Evolutionary conservation across 2,888 invertebrate genomes (phyloP).

Genomic region (Leptinotarsa juncta): DNA sequence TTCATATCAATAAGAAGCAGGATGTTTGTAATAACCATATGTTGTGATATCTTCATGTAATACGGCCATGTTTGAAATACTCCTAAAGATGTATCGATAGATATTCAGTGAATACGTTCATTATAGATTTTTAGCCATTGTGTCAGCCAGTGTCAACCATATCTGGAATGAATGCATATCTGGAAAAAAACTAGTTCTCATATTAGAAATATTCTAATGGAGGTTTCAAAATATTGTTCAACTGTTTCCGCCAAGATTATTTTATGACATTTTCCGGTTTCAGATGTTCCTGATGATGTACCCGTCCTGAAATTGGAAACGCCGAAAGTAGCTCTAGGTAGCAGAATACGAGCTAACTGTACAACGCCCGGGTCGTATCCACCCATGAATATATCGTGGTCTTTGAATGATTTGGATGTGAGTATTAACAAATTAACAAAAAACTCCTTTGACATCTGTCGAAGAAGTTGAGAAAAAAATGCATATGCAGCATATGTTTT

Average conservation of each 20-base stretch:
- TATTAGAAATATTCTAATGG: background rate
- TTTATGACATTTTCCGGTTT: constrained; percentile 40
- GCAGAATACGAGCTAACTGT: constrained; percentile 68
- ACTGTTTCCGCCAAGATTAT: background rate
- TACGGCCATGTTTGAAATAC: too few species aligned
- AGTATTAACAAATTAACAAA: constrained; percentile 45
- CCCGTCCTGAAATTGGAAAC: constrained; percentile 69
- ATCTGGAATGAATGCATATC: too few species aligned
- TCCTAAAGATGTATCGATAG: too few species aligned
- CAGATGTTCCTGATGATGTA: constrained; percentile 69
- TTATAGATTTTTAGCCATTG: too few species aligned
- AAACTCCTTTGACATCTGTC: background rate
- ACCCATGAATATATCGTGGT: constrained; percentile 70
- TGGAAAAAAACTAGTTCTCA: too few species aligned
- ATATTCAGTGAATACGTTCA: too few species aligned
- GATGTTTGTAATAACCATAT: too few species aligned
- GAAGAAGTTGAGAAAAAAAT: background rate
- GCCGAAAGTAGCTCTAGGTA: constrained; percentile 67
- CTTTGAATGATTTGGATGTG: constrained; percentile 69
- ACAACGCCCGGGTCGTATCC: constrained; percentile 70
- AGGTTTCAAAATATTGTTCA: background rate
- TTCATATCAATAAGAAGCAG: too few species aligned
- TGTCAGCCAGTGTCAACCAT: too few species aligned
- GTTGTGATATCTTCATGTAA: too few species aligned
- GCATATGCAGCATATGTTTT: too few species aligned